Evolutionary conservation across 2,113 vertebrate genomes (phyloP).

Genomic region (Dicrurus megarhynchus): DNA sequence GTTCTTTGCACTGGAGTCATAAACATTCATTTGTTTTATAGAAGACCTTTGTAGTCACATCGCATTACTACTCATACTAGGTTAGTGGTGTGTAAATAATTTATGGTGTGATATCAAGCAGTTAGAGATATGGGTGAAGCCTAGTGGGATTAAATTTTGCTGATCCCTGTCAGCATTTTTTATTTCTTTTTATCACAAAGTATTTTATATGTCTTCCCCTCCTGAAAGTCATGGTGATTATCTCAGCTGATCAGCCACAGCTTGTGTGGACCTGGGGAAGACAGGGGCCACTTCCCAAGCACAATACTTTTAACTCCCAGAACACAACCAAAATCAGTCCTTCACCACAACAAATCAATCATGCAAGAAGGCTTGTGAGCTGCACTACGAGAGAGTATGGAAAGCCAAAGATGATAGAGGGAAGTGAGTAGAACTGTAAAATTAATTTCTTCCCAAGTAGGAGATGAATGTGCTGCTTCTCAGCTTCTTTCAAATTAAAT

Average conservation of each 20-base stretch:
- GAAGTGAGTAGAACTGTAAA: not conserved
- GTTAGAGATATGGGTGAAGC: not conserved
- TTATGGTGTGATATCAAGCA: not conserved
- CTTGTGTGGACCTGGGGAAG: not conserved
- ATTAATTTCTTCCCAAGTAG: not conserved
- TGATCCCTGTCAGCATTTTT: not conserved
- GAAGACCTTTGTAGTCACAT: not conserved
- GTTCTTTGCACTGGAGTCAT: not conserved
- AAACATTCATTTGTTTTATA: not conserved
- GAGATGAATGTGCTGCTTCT: not conserved
- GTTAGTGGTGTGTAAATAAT: not conserved
- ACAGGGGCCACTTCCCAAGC: not conserved
- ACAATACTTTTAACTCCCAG: conserved; percentile 12
- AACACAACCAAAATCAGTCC: not conserved
- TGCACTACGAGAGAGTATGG: not conserved
- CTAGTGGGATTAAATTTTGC: not conserved
- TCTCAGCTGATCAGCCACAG: not conserved
- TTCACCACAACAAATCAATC: not conserved
- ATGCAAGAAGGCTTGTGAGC: not conserved
- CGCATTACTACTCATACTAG: not conserved
- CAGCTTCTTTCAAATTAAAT: not conserved
- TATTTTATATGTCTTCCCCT: not conserved
- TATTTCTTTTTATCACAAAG: not conserved
- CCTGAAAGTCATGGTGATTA: not conserved
- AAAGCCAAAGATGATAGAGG: not conserved